Evolutionary conservation across 2,888 invertebrate genomes (phyloP).

Genomic region (Noctua janthe): DNA sequence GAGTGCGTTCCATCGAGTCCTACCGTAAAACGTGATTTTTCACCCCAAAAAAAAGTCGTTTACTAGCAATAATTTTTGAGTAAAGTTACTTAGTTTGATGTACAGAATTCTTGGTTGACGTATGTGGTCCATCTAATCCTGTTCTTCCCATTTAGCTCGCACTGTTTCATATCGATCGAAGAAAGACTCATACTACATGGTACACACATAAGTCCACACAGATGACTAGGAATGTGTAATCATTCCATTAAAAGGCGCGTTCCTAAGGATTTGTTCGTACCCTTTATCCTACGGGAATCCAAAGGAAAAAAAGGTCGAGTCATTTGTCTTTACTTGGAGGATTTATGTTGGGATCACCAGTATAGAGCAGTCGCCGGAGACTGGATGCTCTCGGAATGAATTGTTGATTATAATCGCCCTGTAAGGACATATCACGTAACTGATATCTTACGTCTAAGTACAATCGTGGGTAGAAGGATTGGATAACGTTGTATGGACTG

Average conservation of each 20-base stretch:
- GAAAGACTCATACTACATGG: conserved; percentile 10
- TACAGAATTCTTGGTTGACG: too few species aligned
- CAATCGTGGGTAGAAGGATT: conserved; percentile 7
- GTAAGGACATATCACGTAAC: conserved; percentile 65
- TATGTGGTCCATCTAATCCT: neutral
- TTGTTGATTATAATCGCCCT: conserved; percentile 76
- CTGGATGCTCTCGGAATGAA: conserved; percentile 72
- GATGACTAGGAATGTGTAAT: conserved; percentile 80
- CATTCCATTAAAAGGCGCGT: conserved; percentile 83
- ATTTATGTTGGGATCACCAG: conserved; percentile 84
- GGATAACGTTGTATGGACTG: neutral
- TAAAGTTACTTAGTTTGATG: too few species aligned
- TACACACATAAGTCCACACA: conserved; percentile 44
- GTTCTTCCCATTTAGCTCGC: neutral
- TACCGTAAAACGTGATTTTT: too few species aligned
- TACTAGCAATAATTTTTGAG: too few species aligned
- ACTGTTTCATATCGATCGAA: neutral
- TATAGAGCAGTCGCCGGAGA: conserved; percentile 75
- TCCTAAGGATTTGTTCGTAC: conserved; percentile 80
- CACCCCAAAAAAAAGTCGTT: too few species aligned
- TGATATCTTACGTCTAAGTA: conserved; percentile 44
- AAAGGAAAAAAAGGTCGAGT: conserved; percentile 85
- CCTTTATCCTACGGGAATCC: conserved; percentile 82
- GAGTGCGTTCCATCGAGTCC: too few species aligned
- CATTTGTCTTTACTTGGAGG: conserved; percentile 87